Conservation (phyloP, 2,113 vertebrate genomes). For the Acrocephalus arundinaceus region DNA sequence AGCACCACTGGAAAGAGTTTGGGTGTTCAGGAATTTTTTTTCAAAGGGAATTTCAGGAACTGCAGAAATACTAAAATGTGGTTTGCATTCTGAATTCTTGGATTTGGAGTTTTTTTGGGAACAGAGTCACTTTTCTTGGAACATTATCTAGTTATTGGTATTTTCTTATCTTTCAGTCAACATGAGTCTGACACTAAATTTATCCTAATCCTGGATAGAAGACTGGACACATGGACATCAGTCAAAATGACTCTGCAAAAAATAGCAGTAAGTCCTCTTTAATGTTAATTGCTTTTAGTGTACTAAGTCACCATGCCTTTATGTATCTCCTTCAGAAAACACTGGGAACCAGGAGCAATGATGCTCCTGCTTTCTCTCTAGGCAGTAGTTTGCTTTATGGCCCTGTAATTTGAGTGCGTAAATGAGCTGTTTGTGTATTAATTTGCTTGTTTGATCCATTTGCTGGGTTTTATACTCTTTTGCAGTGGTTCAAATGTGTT, state of each 20-base stretch:
- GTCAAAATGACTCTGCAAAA: constrained; percentile 90
- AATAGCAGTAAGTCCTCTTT: constrained; percentile 84
- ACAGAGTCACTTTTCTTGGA: background rate
- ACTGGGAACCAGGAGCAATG: background rate
- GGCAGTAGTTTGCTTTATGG: background rate
- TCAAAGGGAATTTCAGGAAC: background rate
- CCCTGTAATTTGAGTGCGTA: background rate
- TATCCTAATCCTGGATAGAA: constrained; percentile 92
- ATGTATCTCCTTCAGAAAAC: too few species aligned
- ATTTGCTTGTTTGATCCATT: background rate
- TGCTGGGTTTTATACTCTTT: background rate
- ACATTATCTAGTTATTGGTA: background rate
- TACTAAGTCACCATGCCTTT: background rate
- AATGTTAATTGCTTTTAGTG: background rate
- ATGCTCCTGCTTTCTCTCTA: background rate
- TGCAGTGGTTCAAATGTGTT: background rate
- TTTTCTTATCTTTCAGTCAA: constrained; percentile 74
- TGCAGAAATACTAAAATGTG: background rate
- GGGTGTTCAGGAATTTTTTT: background rate
- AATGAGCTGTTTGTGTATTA: background rate
- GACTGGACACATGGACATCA: constrained; percentile 93
- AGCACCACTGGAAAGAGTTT: background rate
- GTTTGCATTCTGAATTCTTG: background rate
- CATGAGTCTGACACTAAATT: constrained; percentile 88
- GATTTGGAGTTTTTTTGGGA: background rate